Evolutionary conservation across 2,888 invertebrate species (phyloP), one percentile per base, ranked within the genome.

Genomic region (Tetrapedia diversipes): DNA sequence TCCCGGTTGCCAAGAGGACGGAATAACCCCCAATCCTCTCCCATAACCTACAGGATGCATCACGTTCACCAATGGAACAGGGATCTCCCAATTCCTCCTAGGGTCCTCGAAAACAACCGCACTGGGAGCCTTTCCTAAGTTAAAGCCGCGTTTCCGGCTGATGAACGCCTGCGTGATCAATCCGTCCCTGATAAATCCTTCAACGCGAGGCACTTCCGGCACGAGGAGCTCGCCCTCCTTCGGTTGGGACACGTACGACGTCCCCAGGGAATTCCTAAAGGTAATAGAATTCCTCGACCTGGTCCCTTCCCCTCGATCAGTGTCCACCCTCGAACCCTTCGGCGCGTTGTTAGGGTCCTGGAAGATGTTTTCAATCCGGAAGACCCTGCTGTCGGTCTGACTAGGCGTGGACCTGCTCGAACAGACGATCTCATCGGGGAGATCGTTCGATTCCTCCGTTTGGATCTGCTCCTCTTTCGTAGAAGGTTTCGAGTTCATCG

Each of bases 351-450:
- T 81, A 22, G 87, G 83, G 53, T 88, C 87, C 37, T 86, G 81
- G 53, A 89, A 88, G 43, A 89, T 88, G 70, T 89, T 89, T 60
- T 89, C 88, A 61, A 89, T 89, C 60, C 88, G 86, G 45, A 90
- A 90, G 4, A 86, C 84, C 43, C 82, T 85, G 22, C 77, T 77
- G 45, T 90, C 89, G n/a, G 83, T 77, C 34, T 88, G 89, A 51
- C 77, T 70, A 1, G 68, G 67, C 19, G 78, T 82, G 29, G 86
- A 83, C 56, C 80, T 75, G 49, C 61, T 73, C 16, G 82, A 73
- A 24, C 60, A 63, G 0, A 75, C n/a, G 2, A 39, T 51, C 22
- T 78, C 75, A 4, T n/a, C 16, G 4, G 29, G 16, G 1, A 32
- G 10, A 24, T 43, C 49, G 14, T 51, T 45, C 22, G 47, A 29